phyloP scores from a whole-genome alignment of 2,888 invertebrate species.

The Sepiola atlantica region DNA sequence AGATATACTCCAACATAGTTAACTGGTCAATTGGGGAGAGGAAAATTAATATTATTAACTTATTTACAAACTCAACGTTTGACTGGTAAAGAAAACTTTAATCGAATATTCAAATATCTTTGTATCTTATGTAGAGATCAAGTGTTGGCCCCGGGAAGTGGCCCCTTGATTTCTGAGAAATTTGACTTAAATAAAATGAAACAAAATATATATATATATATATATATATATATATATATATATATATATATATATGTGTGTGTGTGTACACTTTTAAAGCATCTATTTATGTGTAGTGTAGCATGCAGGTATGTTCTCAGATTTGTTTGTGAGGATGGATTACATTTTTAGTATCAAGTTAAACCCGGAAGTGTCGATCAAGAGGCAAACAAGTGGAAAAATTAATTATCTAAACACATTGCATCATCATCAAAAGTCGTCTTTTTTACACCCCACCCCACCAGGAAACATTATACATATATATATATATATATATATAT shows the following conservation, averaged over 20 bases:
- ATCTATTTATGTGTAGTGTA: background rate
- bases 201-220: background rate
- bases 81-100: no score
- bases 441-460: background rate
- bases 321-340: background rate
- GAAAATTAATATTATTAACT: no score
- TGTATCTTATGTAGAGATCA: no score
- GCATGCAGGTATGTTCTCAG: background rate
- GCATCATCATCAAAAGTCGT: background rate
- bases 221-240: background rate
- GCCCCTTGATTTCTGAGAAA: no score
- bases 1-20: no score
- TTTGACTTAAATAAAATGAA: no score
- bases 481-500: no score
- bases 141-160: no score
- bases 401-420: constrained; percentile 20
- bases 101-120: no score
- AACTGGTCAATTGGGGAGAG: no score
- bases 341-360: background rate
- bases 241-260: background rate
- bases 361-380: background rate
- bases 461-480: no score
- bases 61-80: no score
- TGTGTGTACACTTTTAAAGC: background rate
- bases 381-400: background rate